Base-by-base conservation (phyloP, 2,888 invertebrate genomes). In the Hedya salicella region DNA sequence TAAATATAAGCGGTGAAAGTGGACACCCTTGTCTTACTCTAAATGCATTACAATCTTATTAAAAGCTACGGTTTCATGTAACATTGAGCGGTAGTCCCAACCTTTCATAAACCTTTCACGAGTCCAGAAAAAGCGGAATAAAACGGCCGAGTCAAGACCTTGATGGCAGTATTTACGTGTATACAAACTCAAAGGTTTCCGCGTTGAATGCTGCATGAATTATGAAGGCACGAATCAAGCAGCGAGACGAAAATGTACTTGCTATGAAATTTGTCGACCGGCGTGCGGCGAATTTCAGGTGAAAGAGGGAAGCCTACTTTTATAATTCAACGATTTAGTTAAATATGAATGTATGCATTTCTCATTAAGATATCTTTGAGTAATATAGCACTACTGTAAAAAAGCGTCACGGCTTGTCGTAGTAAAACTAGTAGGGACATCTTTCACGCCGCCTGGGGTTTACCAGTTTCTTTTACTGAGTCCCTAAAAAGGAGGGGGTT, bases 131-230 rank as follows among this genome's bases (percentile, higher is more conserved):
- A 64, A 60, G 17, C 32, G 53, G 46, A 60, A 65, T 60, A 53
- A 65, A 60, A 39, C 44, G 36, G 9, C 30, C 52, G 14, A 60
- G 60, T 61, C 66, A 61, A 66, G 48, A 60, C 48, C 65, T 66
- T 60, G 48, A 66, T 54, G 53, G 48, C 21, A 53, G 60, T 48
- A 60, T 66, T 66, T 66, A 60, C 65, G 65, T 60, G 48, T 53
- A 48, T 25, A 6, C 25, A 25, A 25, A 25, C 36, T 14, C 48
- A 44, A 57, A 59, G 30, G 53, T 17, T 42, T 64, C 52, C 46
- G 40, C 46, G 48, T 25, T 36, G 36, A 52, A 50, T 32, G 39
- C 52, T 42, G 46, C 60, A 32, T 54, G 53, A 66, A 66, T 60
- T 66, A 65, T 59, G 46, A 36, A 59, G 52, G 57, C 32, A 52